These are phyloP conservation scores for Pao palembangensis DNA, from an alignment of 2,113 vertebrate genomes.

Conservation along the genomic window DNA sequence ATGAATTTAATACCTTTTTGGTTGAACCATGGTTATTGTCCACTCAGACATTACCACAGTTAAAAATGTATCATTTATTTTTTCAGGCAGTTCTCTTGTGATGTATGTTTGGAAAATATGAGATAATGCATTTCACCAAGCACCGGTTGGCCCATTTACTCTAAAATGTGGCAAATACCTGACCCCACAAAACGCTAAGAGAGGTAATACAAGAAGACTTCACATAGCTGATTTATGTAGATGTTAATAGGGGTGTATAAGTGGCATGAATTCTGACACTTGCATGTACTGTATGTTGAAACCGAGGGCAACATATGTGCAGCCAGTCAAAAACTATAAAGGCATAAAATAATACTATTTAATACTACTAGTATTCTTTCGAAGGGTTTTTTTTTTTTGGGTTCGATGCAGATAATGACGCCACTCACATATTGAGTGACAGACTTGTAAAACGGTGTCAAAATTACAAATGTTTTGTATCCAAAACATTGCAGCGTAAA, in stretches of 20 bases:
- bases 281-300: background rate
- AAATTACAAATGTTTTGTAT: too few species aligned
- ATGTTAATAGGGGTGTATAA: slow-evolving; percentile 28
- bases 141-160: slow-evolving; percentile 33
- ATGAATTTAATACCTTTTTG: too few species aligned
- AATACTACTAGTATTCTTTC: background rate
- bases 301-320: background rate
- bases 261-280: slow-evolving; percentile 21
- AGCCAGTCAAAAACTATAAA: background rate
- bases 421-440: slow-evolving; percentile 5
- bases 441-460: too few species aligned
- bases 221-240: slow-evolving; percentile 57
- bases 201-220: slow-evolving; percentile 54
- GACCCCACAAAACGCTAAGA: slow-evolving; percentile 36
- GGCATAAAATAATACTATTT: background rate
- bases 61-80: slow-evolving; percentile 3
- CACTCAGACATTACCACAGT: too few species aligned
- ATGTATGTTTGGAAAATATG: background rate
- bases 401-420: slow-evolving; percentile 40
- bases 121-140: slow-evolving; percentile 35
- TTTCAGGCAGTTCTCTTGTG: slow-evolving; percentile 3
- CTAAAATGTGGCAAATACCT: slow-evolving; percentile 49
- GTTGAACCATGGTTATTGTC: too few species aligned
- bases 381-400: background rate
- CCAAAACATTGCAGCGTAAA: background rate